Percentiles rank a stretch among this genome's conserved stretches.
These are phyloP conservation scores for Brachionus rubens DNA, from an alignment of 1,140 invertebrate genomes.

Conservation along the genomic window DNA sequence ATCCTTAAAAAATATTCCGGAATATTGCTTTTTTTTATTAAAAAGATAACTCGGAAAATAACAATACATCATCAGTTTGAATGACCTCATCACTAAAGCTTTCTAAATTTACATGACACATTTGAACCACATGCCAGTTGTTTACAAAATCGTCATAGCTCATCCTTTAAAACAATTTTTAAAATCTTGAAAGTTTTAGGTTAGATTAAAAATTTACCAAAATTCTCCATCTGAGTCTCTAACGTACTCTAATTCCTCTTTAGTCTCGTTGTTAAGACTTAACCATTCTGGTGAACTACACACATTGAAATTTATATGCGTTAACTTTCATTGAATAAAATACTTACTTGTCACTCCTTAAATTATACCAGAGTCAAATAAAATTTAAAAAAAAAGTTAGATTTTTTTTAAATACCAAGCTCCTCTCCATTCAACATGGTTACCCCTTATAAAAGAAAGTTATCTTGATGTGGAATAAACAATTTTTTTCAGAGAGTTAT, in stretches of 20 bases:
- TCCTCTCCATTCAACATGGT: conserved; percentile 95
- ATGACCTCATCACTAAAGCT: background rate
- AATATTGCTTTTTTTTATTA: background rate
- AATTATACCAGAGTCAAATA: background rate
- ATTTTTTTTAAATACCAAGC: conserved; percentile 5
- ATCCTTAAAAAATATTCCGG: conserved; percentile 24
- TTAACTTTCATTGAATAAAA: too few species aligned
- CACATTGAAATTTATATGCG: background rate
- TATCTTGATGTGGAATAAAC: too few species aligned
- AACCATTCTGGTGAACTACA: conserved; percentile 68
- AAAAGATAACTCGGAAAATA: background rate
- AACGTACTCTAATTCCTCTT: conserved; percentile 72
- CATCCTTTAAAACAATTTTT: conserved; percentile 15
- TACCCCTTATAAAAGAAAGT: conserved; percentile 66
- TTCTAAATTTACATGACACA: conserved; percentile 46
- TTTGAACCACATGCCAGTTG: conserved; percentile 33
- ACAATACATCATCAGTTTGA: background rate
- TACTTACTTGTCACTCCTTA: conserved; percentile 45
- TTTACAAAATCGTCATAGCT: conserved; percentile 36
- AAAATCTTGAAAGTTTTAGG: background rate
- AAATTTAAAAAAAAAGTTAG: background rate
- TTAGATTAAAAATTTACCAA: conserved; percentile 2
- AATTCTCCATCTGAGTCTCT: conserved; percentile 43
- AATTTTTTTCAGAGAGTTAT: too few species aligned
- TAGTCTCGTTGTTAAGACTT: conserved; percentile 81